Base-by-base conservation (phyloP, 2,113 vertebrate genomes). In the Speoplatyrhinus poulsoni region DNA sequence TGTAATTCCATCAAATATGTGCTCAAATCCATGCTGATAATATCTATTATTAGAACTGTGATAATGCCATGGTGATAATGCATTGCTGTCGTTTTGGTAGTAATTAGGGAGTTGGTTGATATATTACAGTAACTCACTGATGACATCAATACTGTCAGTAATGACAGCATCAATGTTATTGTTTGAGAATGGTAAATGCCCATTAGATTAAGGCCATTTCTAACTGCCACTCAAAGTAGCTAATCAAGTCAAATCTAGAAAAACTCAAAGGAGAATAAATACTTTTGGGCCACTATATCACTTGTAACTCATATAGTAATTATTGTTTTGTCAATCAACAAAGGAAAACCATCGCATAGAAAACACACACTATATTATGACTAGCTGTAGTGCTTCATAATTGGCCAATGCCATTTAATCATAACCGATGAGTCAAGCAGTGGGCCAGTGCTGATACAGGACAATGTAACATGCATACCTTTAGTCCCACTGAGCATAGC, bases 371-470 rank as follows among this genome's bases (percentile, higher is more conserved):
- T 52, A 15, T 3, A 52, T 52, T 16, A 65, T 8, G 48, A 46
- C 9, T 12, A 47, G 26, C 13, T 32, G 59, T 12, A 72, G 58
- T 46, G 59, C 19, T n/a, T 48, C 12, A 12, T 6, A 62, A 48
- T 0, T 48, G 1, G 7, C 33, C 60, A 46, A 36, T 62, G 26
- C 53, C 46, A 57, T 60, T 75, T 50, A 83, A 55, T 46, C 52
- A 56, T 15, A 70, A 13, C 9, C 63, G 81, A 75, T 85, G 82
- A 86, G 73, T 87, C 79, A 86, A 56, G 79, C 68, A 17, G 19
- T 71, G 77, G 70, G 33, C 56, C 59, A 33, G 47, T 55, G 26
- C 26, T 26, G 63, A 12, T 46, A 62, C 47, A 71, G 46, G 16
- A 57, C 41, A 64, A 60, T 13, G 50, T 11, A 47, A 16, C 12